Evolutionary conservation across 2,797 vertebrate genomes (phyloP), one percentile per base, ranked within the genome.

Genomic region (Acipenser ruthenus): DNA sequence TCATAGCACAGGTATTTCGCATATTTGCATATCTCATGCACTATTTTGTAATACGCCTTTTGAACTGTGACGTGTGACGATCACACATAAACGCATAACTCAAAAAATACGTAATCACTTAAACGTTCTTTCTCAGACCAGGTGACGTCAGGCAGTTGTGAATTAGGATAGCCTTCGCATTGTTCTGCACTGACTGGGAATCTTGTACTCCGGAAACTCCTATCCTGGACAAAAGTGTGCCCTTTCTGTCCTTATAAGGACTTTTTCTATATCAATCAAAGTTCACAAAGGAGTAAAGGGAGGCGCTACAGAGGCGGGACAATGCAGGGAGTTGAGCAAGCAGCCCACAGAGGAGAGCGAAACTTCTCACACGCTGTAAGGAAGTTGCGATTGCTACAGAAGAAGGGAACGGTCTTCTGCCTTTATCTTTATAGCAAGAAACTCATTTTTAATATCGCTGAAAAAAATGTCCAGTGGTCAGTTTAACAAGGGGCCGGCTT

Each of bases 221-320:
- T 50, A 15, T 47, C 37, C 37, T 37, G 37, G 37, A 37, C 37
- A 37, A 18, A 37, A 37, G 37, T 37, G 49, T 10, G 85, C 81
- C 76, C 84, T 86, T 88, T 85, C 86, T 80, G 78, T 83, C 87
- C 88, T 88, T 90, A 90, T 89, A 90, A 78, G 88, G 88, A 87
- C 68, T 86, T 89, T 88, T 89, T 83, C 37, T 75, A 87, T 86
- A 84, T 88, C 84, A 83, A 87, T 85, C 81, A 79, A 68, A 65
- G 78, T 74, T 75, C 65, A 68, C 73, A 69, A 68, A 72, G 11
- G 6, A 12, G 11, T 11, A n/a, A 58, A 58, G 13, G 55, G 55
- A 11, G 55, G 55, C 13, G 55, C 55, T 58, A 4, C 10, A 11
- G 4, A 58, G 13, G 55, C 55, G 12, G 10, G 55, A 7, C 55